Conservation (phyloP, 2,113 vertebrate species). For the Seriola aureovittata region DNA sequence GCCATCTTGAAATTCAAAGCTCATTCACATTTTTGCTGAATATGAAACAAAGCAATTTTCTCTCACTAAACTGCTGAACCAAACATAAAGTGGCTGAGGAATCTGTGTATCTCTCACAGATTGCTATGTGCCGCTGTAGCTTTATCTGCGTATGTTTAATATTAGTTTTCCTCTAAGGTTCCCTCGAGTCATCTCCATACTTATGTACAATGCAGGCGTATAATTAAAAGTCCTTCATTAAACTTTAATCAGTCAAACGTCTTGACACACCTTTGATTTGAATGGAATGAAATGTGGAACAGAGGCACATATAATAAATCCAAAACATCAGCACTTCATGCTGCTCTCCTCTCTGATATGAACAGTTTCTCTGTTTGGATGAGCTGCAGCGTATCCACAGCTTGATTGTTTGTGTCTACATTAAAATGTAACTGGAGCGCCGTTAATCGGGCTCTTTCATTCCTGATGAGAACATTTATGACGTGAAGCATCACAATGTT, state of each 20-base stretch:
- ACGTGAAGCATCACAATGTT: slow-evolving; percentile 35
- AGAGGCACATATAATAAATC: slow-evolving; percentile 51
- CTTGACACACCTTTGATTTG: slow-evolving; percentile 57
- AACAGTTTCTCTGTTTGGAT: slow-evolving; percentile 43
- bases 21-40: slow-evolving; percentile 74
- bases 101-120: slow-evolving; percentile 56
- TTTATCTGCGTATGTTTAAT: slow-evolving; percentile 67
- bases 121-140: slow-evolving; percentile 24
- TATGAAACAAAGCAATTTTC: slow-evolving; percentile 69
- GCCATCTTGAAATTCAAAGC: slow-evolving; percentile 70
- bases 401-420: slow-evolving; percentile 67
- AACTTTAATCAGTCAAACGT: slow-evolving; percentile 68
- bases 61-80: slow-evolving; percentile 63
- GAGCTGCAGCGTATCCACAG: slow-evolving; percentile 45
- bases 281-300: slow-evolving; percentile 57
- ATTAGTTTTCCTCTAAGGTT: slow-evolving; percentile 57
- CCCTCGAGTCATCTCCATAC: slow-evolving; percentile 32
- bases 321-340: slow-evolving; percentile 37
- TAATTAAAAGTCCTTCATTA: slow-evolving; percentile 77
- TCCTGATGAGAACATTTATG: slow-evolving; percentile 54
- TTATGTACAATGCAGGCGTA: slow-evolving; percentile 34
- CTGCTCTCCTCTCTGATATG: slow-evolving; percentile 2
- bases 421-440: slow-evolving; percentile 75
- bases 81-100: slow-evolving; percentile 52
- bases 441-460: slow-evolving; percentile 65